Percentiles rank a stretch among this genome's conserved stretches.
phyloP scores from a whole-genome alignment of 2,888 invertebrate species.

The Thymelicus sylvestris region DNA sequence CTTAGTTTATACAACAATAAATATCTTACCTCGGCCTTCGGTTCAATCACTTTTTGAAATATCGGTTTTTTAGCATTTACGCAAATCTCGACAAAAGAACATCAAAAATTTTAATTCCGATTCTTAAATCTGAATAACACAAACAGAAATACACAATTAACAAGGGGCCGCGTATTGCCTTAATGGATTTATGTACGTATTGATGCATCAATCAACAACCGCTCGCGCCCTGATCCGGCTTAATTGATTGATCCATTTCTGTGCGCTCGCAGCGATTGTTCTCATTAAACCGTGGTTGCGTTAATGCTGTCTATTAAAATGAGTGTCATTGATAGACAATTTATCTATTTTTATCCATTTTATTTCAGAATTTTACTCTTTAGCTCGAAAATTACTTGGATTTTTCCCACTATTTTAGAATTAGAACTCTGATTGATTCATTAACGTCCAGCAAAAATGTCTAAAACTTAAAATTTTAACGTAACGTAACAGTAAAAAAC shows the following conservation, averaged over 20 bases:
- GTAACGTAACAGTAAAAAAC: no score
- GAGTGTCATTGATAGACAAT: conserved; percentile 9
- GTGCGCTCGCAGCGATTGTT: conserved; percentile 43
- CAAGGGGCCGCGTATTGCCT: conserved; percentile 69
- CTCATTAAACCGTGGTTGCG: conserved; percentile 21
- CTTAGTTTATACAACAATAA: no score
- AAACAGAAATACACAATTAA: conserved; percentile 78
- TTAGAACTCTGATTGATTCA: no score
- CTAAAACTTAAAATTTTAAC: no score
- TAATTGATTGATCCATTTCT: conserved; percentile 76
- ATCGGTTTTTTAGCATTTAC: no score
- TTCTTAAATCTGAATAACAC: conserved; percentile 54
- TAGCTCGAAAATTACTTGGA: no score
- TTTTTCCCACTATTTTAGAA: no score
- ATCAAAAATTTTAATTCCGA: conserved; percentile 36
- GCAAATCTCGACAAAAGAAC: neutral
- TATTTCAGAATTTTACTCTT: no score
- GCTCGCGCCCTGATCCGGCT: conserved; percentile 58
- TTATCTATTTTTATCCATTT: neutral
- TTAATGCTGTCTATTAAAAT: conserved; percentile 2
- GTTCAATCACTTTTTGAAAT: no score
- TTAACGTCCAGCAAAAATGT: no score
- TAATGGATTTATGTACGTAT: conserved; percentile 83
- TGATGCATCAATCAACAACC: conserved; percentile 81
- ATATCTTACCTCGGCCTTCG: no score